phyloP scores from a whole-genome alignment of 2,888 invertebrate genomes.

The Orgyia antiqua region DNA sequence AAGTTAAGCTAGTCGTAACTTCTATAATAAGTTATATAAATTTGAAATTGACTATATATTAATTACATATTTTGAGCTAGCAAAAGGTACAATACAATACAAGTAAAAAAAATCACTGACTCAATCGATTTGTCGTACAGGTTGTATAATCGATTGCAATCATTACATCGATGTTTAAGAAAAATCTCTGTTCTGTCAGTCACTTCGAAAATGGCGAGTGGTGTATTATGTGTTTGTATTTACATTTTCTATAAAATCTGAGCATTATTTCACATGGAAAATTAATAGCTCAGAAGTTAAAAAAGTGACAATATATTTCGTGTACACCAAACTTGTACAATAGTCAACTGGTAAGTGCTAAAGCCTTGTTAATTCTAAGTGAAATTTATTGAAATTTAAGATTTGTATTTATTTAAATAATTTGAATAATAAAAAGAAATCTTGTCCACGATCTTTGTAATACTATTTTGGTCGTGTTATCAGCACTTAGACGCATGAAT shows the following conservation, averaged over 20 bases:
- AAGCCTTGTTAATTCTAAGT: conserved; percentile 16
- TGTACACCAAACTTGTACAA: conserved; percentile 8
- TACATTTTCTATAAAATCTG: conserved; percentile 19
- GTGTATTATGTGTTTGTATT: conserved; percentile 43
- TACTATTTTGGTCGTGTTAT: conserved; percentile 29
- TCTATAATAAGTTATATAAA: too few relatives aligned
- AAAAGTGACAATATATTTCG: conserved; percentile 12
- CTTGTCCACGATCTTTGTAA: conserved; percentile 24
- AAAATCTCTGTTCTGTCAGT: too few relatives aligned
- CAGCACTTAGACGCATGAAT: conserved; percentile 22
- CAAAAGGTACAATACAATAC: too few relatives aligned
- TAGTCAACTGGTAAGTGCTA: conserved; percentile 25
- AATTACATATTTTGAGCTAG: too few relatives aligned
- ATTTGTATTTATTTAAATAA: conserved; percentile 29
- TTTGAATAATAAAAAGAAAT: conserved; percentile 45
- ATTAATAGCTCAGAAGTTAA: conserved; percentile 14
- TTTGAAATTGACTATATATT: too few relatives aligned
- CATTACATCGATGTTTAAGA: too few relatives aligned
- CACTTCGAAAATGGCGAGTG: conserved; percentile 54
- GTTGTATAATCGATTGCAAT: too few relatives aligned
- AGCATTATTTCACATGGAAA: conserved; percentile 28
- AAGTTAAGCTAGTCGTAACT: too few relatives aligned
- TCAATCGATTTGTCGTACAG: too few relatives aligned
- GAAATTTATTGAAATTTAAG: conserved; percentile 23
- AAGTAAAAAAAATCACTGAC: too few relatives aligned